Percentiles rank a stretch among this genome's conserved stretches.
These are phyloP conservation scores for Sphaeramia orbicularis DNA, from an alignment of 2,797 vertebrate genomes.

Conservation along the genomic window DNA sequence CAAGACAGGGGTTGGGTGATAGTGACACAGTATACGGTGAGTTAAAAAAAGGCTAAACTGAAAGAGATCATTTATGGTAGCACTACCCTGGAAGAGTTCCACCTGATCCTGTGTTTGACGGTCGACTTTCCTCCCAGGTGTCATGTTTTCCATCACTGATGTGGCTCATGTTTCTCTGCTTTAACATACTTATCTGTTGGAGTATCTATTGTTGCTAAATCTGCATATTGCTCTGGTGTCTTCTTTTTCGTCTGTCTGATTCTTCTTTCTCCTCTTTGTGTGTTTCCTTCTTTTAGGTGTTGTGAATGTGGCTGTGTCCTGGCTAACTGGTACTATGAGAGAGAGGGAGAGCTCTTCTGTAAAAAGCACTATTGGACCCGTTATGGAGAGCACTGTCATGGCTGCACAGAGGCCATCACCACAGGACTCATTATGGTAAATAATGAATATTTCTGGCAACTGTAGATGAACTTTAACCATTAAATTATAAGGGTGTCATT, in stretches of 20 bases:
- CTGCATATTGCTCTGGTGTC: constrained; percentile 19
- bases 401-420: constrained; percentile 92
- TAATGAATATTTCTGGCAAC: background rate
- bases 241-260: constrained; percentile 5
- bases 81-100: constrained; percentile 28
- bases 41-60: constrained; percentile 12
- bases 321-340: constrained; percentile 95
- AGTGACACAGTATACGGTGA: constrained; percentile 10
- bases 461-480: too few relatives aligned
- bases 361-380: constrained; percentile 96
- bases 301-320: constrained; percentile 91
- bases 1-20: background rate
- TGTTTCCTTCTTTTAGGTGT: constrained; percentile 83
- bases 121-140: constrained; percentile 34
- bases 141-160: constrained; percentile 34
- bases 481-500: too few relatives aligned
- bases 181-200: background rate
- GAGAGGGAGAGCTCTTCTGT: constrained; percentile 93
- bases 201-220: constrained; percentile 14
- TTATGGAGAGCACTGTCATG: constrained; percentile 94
- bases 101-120: constrained; percentile 26
- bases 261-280: background rate
- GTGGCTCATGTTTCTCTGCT: constrained; percentile 47
- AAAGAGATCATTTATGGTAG: constrained; percentile 9
- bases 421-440: constrained; percentile 96